Conservation (phyloP, 2,797 vertebrate species). For the Hapalemur alaotrensis region DNA sequence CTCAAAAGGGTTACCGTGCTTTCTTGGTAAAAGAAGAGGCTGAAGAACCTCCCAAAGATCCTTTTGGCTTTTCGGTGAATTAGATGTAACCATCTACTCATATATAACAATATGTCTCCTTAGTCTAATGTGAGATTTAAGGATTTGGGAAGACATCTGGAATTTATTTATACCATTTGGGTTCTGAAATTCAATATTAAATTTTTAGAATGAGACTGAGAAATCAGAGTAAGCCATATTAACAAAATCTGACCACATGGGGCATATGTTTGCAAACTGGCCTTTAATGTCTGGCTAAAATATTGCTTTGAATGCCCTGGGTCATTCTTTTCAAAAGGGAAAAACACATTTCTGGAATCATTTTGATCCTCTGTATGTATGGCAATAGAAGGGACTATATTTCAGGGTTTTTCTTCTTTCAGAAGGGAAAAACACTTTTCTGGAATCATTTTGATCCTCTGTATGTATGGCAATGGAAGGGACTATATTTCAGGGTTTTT, state of each 20-base stretch:
- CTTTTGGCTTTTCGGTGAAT: slow-evolving; percentile 66
- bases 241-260: not conserved
- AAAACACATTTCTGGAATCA: not conserved
- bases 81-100: slow-evolving; percentile 60
- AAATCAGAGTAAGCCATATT: slow-evolving; percentile 53
- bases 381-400: not conserved
- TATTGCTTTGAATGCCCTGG: not conserved
- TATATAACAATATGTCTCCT: slow-evolving; percentile 42
- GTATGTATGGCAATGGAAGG: not conserved
- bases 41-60: not conserved
- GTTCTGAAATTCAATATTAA: slow-evolving; percentile 76
- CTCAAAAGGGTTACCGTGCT: slow-evolving; percentile 57
- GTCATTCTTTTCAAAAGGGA: not conserved
- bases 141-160: slow-evolving; percentile 82
- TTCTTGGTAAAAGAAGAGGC: slow-evolving; percentile 48
- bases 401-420: not conserved
- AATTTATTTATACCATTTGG: slow-evolving; percentile 75
- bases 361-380: not conserved
- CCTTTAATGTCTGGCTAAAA: not conserved
- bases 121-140: slow-evolving; percentile 66
- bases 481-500: not conserved
- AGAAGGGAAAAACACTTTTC: not conserved
- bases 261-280: slow-evolving; percentile 42
- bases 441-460: not conserved
- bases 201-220: slow-evolving; percentile 60